Base-by-base conservation (phyloP, 2,113 vertebrate species). In the Phylloscopus trochilus region DNA sequence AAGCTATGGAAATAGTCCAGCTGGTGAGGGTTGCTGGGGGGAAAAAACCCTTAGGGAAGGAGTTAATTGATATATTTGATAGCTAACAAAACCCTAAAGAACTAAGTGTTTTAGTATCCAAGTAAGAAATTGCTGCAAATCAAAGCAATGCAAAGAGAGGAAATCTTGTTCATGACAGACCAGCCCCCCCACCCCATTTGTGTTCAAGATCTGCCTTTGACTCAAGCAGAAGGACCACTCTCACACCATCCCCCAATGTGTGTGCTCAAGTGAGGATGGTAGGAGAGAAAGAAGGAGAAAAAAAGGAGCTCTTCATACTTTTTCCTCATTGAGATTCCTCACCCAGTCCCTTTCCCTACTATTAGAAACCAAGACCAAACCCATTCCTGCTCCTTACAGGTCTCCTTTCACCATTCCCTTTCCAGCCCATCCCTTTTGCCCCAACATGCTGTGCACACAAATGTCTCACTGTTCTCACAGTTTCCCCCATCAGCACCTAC, bases 161-260 rank as follows among this genome's bases (percentile, higher is more conserved):
- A 87, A 89, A 83, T 20, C 15, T 58, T 41, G 33, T 21, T 59
- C 39, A 26, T 12, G 52, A 58, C 58, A 72, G 39, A 87, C 11
- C 6, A 2, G 23, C 47, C 21, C 33, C 18, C 23, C 14, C 5
- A 72, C 16, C 18, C 12, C 18, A 27, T 64, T 64, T 90, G 55
- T 83, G 44, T 80, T 62, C 21, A 47, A 44, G 63, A 66, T 51
- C 37, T 82, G 58, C 39, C 63, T 96, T 89, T 84, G 85, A 59
- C 39, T 85, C 35, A 3, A 63, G 70, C 49, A 80, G 31, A 69
- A 75, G 46, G 55, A 56, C 31, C 5, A 0, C 41, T 67, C 20
- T 70, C 52, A 22, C 30, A 56, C 19, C 39, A 31, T 81, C 13
- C 30, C 47, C 33, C 0, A 4, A 33, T 56, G 33, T 7, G 0